Base-by-base conservation (phyloP, 92 coral and sea anemone genomes). In the Galaxea fascicularis region DNA sequence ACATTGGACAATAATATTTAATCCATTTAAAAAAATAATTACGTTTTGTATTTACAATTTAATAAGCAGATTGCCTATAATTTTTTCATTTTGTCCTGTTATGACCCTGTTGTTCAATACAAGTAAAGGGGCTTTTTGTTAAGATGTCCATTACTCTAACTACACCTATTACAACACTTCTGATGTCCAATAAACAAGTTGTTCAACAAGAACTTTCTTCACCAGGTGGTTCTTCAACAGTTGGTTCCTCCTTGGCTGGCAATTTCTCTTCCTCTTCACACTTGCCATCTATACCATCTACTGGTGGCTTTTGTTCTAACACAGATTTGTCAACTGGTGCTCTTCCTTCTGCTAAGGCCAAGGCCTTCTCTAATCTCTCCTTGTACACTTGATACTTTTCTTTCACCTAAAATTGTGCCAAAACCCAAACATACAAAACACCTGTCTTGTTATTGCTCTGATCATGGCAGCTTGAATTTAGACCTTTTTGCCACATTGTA, bases 301-400 rank as follows among this genome's bases (percentile, higher is more conserved):
- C 22, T 10, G 71, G 51, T 60, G 86, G 75, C 15, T 69, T 21
- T 51, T 18, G 46, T 75, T 62, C 88, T 52, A 4, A 65, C 27
- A 65, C n/a, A 57, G 79, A 30, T 18, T 22, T 53, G 22, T 52
- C 27, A 16, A 45, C 74, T 5, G 77, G 58, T 66, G 60, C 14
- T 24, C 56, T 62, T 27, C 59, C 82, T 60, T 51, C 56, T 10
- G 29, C 45, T 0, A 92, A 82, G 44, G 89, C 90, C 84, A 97
- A 87, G 24, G 91, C 95, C 86, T 84, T 67, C 58, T 94, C 91
- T 29, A 97, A 86, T 72, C 92, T 90, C 51, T 94, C 97, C 54
- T 95, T 95, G 89, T 94, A 97, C 6, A 85, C 74, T 47, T 90
- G 90, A 86, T 94, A 97, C 84, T 97, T 97, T 70, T 92, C 92